Percentiles rank a stretch among this genome's conserved stretches.
Conservation (phyloP, 1,140 invertebrate genomes). For the Camponotus floridanus region DNA sequence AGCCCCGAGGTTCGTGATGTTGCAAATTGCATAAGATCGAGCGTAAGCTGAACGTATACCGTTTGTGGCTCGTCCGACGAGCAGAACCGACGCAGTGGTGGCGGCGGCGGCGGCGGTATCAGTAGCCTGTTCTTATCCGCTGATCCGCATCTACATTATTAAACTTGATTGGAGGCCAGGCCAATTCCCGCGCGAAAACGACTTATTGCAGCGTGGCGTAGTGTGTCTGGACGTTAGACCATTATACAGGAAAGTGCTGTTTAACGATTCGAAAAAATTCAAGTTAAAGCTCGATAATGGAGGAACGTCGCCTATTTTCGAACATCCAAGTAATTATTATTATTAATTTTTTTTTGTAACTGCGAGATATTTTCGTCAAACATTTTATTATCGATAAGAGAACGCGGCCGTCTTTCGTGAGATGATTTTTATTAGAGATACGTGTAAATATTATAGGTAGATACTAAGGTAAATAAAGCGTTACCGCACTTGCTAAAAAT, state of each 20-base stretch:
- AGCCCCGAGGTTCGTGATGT: slow-evolving; percentile 48
- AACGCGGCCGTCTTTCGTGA: not conserved
- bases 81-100: slow-evolving; percentile 46
- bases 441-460: not conserved
- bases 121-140: slow-evolving; percentile 70
- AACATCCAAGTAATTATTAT: not conserved
- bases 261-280: slow-evolving; percentile 60
- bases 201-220: slow-evolving; percentile 64
- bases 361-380: slow-evolving; percentile 4
- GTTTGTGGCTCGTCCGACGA: slow-evolving; percentile 56
- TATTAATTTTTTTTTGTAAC: not conserved
- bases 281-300: slow-evolving; percentile 48
- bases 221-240: slow-evolving; percentile 52
- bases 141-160: slow-evolving; percentile 70
- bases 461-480: slow-evolving; percentile 38
- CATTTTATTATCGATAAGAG: slow-evolving; percentile 12
- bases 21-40: slow-evolving; percentile 64
- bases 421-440: not conserved
- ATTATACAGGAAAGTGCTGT: slow-evolving; percentile 61
- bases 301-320: slow-evolving; percentile 22
- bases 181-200: slow-evolving; percentile 68
- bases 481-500: slow-evolving; percentile 58
- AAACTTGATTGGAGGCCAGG: slow-evolving; percentile 70
- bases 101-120: slow-evolving; percentile 59
- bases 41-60: slow-evolving; percentile 59